Conservation (phyloP, 1,140 invertebrate genomes). For the Tetraneura akinire region DNA sequence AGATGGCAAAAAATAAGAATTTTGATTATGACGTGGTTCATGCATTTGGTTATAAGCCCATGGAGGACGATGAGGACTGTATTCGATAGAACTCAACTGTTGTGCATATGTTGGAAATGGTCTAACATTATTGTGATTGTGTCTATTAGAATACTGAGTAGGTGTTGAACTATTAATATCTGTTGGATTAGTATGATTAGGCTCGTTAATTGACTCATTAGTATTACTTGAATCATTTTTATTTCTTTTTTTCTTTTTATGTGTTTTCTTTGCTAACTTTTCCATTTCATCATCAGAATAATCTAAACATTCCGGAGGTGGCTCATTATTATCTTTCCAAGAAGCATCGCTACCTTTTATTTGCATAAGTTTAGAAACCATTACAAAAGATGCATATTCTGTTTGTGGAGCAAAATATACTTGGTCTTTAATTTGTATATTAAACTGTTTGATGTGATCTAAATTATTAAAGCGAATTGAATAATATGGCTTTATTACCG, state of each 20-base stretch:
- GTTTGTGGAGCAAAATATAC: constrained; percentile 80
- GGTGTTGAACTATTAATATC: neutral
- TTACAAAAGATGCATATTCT: constrained; percentile 74
- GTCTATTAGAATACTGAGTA: neutral
- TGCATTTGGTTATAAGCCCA: constrained; percentile 11
- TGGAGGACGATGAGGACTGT: neutral
- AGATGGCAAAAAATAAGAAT: neutral
- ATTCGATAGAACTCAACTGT: neutral
- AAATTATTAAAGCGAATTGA: constrained; percentile 79
- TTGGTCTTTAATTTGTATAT: constrained; percentile 67
- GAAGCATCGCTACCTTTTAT: constrained; percentile 79
- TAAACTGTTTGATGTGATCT: constrained; percentile 70
- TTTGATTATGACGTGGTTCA: neutral
- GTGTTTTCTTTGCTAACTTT: constrained; percentile 56
- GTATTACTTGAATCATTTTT: neutral
- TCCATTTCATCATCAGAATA: constrained; percentile 91
- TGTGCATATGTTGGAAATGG: neutral
- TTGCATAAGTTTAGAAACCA: constrained; percentile 72
- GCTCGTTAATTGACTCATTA: neutral
- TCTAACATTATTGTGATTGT: neutral
- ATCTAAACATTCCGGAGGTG: constrained; percentile 70
- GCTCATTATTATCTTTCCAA: constrained; percentile 81
- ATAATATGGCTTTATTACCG: constrained; percentile 76
- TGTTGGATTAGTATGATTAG: neutral
- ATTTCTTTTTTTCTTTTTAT: neutral